Evolutionary conservation across 2,888 invertebrate genomes (phyloP).

Genomic region (Scaptomyza caliginosa): DNA sequence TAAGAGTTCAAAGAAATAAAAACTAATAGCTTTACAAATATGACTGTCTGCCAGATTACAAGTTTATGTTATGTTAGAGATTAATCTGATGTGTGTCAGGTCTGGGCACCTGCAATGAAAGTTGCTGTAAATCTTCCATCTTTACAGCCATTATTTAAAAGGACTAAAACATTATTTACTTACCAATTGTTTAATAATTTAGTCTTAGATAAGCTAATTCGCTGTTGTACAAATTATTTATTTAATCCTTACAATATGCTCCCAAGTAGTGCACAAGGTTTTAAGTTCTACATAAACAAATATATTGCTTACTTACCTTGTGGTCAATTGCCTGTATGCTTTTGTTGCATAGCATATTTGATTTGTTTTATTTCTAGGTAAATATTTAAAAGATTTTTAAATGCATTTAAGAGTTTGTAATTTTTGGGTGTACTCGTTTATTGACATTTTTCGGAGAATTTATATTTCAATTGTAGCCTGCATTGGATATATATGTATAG

Average conservation of each 20-base stretch:
- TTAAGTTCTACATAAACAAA: too few relatives aligned
- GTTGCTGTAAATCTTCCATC: constrained; percentile 8
- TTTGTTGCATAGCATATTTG: background rate
- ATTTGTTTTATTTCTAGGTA: background rate
- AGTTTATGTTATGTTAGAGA: background rate
- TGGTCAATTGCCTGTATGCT: too few relatives aligned
- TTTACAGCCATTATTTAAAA: background rate
- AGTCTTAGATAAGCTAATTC: too few relatives aligned
- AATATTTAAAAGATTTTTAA: background rate
- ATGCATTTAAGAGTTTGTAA: background rate
- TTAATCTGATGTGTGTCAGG: background rate
- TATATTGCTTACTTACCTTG: too few relatives aligned
- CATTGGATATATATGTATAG: background rate
- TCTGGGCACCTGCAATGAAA: constrained; percentile 3
- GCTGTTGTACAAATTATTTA: too few relatives aligned
- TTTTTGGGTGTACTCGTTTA: background rate
- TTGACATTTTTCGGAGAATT: background rate
- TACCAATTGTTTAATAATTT: too few relatives aligned
- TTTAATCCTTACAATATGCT: too few relatives aligned
- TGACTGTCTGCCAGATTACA: constrained; percentile 2
- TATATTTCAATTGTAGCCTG: background rate
- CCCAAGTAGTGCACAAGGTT: too few relatives aligned
- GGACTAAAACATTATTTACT: too few relatives aligned
- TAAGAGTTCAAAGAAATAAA: background rate
- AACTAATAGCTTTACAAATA: background rate